A percentile compares a stretch with the other conserved stretches of the same genome.
Evolutionary conservation across 2,113 vertebrate species (phyloP).

Genomic region (Lota lota): DNA sequence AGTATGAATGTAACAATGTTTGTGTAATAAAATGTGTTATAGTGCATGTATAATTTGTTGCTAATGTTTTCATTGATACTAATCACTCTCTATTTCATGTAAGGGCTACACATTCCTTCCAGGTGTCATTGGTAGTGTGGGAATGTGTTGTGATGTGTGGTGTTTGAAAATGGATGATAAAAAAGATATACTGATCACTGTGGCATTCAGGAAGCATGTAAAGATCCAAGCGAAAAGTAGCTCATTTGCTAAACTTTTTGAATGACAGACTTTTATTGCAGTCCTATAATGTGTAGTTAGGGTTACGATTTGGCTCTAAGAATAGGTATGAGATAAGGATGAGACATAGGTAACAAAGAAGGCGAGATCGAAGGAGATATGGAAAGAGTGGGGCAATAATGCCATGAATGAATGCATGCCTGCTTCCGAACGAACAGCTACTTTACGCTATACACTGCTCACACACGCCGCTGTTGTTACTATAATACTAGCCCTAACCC

Average conservation of each 20-base stretch:
- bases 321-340: constrained; percentile 56
- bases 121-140: no score
- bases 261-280: constrained; percentile 4
- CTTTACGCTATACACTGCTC: no score
- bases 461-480: not conserved
- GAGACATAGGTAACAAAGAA: constrained; percentile 37
- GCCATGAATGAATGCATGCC: constrained; percentile 22
- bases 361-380: constrained; percentile 5
- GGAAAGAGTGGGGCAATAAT: constrained; percentile 35
- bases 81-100: not conserved
- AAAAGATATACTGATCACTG: not conserved
- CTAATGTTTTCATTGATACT: no score
- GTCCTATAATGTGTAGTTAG: not conserved
- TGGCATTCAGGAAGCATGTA: not conserved
- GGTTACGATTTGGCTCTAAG: constrained; percentile 24
- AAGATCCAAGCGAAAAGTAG: not conserved
- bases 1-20: no score
- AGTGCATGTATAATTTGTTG: no score
- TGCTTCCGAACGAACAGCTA: not conserved
- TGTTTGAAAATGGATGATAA: not conserved
- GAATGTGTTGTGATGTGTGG: not conserved
- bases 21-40: no score
- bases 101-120: not conserved
- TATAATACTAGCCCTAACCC: not conserved
- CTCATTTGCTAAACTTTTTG: constrained; percentile 11